A percentile compares a stretch with the other conserved stretches of the same genome.
Conservation (phyloP, 2,888 invertebrate genomes). For the Opisthograptis luteolata region DNA sequence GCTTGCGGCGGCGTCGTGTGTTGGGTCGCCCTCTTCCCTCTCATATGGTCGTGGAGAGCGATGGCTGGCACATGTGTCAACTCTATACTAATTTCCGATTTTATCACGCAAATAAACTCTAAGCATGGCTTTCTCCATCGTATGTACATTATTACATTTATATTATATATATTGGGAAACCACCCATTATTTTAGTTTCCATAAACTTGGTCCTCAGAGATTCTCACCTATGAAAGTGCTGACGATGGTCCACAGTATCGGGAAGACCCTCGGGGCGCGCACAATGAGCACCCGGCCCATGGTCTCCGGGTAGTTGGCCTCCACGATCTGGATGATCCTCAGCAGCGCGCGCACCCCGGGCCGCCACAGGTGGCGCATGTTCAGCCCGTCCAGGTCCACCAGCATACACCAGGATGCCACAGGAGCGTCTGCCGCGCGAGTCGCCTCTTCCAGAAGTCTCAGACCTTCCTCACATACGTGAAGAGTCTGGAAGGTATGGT, state of each 20-base stretch:
- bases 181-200: too few relatives aligned
- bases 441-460: slow-evolving; percentile 93
- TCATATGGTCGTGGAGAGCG: too few relatives aligned
- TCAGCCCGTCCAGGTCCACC: slow-evolving; percentile 96
- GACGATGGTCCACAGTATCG: slow-evolving; percentile 97
- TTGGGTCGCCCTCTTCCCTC: too few relatives aligned
- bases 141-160: too few relatives aligned
- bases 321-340: slow-evolving; percentile 88
- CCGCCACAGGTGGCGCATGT: slow-evolving; percentile 97
- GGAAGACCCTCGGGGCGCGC: slow-evolving; percentile 96
- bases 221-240: slow-evolving; percentile 95
- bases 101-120: too few relatives aligned
- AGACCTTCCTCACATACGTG: slow-evolving; percentile 97
- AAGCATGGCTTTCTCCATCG: too few relatives aligned
- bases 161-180: too few relatives aligned
- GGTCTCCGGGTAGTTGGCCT: slow-evolving; percentile 97
- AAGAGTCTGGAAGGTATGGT: slow-evolving; percentile 84
- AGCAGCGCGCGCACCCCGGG: slow-evolving; percentile 93
- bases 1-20: too few relatives aligned
- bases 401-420: slow-evolving; percentile 95
- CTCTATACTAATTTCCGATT: too few relatives aligned
- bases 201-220: too few relatives aligned
- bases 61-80: too few relatives aligned
- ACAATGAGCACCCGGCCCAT: slow-evolving; percentile 96
- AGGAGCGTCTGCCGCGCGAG: slow-evolving; percentile 90